Evolutionary conservation across 2,888 invertebrate genomes (phyloP).

Genomic region (Lingula anatina): DNA sequence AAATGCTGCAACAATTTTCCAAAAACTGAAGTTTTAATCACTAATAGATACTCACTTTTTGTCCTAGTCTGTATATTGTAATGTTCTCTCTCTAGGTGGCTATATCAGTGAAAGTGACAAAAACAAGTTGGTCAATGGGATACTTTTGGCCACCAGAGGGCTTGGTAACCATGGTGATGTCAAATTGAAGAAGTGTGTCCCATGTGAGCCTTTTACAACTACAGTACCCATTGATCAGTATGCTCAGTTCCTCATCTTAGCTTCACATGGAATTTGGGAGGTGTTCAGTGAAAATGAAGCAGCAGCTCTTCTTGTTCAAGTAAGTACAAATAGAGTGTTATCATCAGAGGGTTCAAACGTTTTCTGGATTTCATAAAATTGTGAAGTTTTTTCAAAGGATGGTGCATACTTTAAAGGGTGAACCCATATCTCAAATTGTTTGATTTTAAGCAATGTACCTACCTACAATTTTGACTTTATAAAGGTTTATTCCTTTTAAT

Average conservation of each 20-base stretch:
- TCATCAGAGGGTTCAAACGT: neutral
- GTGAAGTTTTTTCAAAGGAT: neutral
- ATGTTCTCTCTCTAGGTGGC: slow-evolving; percentile 27
- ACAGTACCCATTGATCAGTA: slow-evolving; percentile 41
- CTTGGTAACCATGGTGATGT: slow-evolving; percentile 51
- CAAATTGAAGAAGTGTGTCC: slow-evolving; percentile 34
- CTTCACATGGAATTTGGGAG: slow-evolving; percentile 46
- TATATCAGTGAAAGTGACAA: slow-evolving; percentile 34
- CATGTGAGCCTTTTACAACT: slow-evolving; percentile 34
- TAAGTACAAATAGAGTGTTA: slow-evolving; percentile 9
- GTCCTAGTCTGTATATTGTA: neutral
- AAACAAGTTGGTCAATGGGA: slow-evolving; percentile 41
- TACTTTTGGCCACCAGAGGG: slow-evolving; percentile 43
- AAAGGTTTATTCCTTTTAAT: too few relatives aligned
- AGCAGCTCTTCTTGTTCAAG: slow-evolving; percentile 34
- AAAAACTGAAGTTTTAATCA: too few relatives aligned
- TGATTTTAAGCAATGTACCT: too few relatives aligned
- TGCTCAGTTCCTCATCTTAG: slow-evolving; percentile 44
- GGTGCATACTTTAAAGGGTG: too few relatives aligned
- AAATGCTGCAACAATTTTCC: too few relatives aligned
- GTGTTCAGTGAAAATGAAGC: slow-evolving; percentile 44
- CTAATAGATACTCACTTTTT: too few relatives aligned
- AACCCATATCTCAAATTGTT: too few relatives aligned
- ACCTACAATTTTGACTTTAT: too few relatives aligned
- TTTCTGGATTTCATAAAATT: too few relatives aligned